These are phyloP conservation scores for Mesopsocus fuscifrons DNA, from an alignment of 2,888 invertebrate genomes.

Conservation along the genomic window DNA sequence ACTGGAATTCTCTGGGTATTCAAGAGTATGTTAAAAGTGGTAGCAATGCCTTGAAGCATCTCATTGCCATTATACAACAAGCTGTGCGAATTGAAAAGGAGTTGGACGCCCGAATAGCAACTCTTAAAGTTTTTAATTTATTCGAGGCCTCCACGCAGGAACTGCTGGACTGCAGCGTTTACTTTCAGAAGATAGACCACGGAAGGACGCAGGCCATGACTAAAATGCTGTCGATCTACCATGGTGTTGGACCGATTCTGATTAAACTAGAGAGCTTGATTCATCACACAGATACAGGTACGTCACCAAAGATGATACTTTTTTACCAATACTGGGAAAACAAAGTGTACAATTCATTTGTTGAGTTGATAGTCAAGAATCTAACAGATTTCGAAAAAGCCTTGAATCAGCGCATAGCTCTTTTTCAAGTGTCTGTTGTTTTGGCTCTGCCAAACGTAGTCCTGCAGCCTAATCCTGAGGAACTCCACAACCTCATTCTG, in stretches of 20 bases:
- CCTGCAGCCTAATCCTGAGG: conserved; percentile 51
- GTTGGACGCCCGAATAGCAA: conserved; percentile 34
- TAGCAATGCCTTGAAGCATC: conserved; percentile 32
- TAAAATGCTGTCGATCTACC: conserved; percentile 49
- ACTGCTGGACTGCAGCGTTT: conserved; percentile 27
- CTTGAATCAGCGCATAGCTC: conserved; percentile 32
- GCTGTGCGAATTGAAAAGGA: conserved; percentile 42
- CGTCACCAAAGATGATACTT: conserved; percentile 46
- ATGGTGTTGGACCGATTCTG: conserved; percentile 60
- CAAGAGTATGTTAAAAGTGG: conserved; percentile 46
- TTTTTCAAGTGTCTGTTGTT: conserved; percentile 64
- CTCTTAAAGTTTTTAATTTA: conserved; percentile 36
- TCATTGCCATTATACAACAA: conserved; percentile 46
- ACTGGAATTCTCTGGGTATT: conserved; percentile 74
- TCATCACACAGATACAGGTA: conserved; percentile 57
- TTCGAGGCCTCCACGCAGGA: conserved; percentile 21
- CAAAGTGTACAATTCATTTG: conserved; percentile 48
- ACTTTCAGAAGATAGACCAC: conserved; percentile 48
- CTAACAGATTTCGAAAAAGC: conserved; percentile 44
- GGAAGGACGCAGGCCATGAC: conserved; percentile 48
- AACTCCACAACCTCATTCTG: conserved; percentile 58
- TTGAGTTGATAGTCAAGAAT: conserved; percentile 47
- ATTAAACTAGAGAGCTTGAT: conserved; percentile 74
- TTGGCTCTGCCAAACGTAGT: conserved; percentile 57
- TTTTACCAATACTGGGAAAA: conserved; percentile 72